phyloP scores from a whole-genome alignment of 1,140 invertebrate species.

The Drosophila lacteicornis region DNA sequence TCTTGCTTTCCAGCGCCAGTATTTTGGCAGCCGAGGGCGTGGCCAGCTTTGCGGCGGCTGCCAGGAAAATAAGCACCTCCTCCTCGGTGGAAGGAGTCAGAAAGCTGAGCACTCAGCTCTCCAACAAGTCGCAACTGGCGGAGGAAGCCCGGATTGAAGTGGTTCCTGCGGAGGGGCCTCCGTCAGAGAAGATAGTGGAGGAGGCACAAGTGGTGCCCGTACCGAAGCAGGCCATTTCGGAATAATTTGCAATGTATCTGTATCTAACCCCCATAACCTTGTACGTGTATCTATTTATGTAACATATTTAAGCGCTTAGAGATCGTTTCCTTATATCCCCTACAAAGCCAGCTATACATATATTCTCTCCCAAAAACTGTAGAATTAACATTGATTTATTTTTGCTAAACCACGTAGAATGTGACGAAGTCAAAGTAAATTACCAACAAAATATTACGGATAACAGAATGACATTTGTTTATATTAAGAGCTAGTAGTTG shows the following conservation, averaged over 20 bases:
- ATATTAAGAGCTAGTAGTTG: slow-evolving; percentile 49
- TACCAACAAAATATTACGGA: slow-evolving; percentile 66
- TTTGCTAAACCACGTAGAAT: slow-evolving; percentile 75
- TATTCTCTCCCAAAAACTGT: slow-evolving; percentile 56
- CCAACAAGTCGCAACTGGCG: slow-evolving; percentile 38
- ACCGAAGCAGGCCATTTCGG: slow-evolving; percentile 9
- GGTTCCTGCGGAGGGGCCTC: slow-evolving; percentile 8
- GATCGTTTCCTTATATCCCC: slow-evolving; percentile 16
- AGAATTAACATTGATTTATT: slow-evolving; percentile 69
- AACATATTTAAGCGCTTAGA: slow-evolving; percentile 44
- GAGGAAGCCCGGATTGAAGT: slow-evolving; percentile 21
- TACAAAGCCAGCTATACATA: slow-evolving; percentile 50
- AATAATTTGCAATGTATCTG: slow-evolving; percentile 49
- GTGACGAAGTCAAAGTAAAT: slow-evolving; percentile 78
- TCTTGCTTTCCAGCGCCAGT: slow-evolving; percentile 92
- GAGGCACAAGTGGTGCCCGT: neutral
- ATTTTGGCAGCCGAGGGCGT: slow-evolving; percentile 85
- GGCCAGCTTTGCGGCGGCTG: slow-evolving; percentile 72
- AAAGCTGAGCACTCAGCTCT: slow-evolving; percentile 59
- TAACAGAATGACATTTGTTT: slow-evolving; percentile 44
- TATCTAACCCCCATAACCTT: slow-evolving; percentile 8
- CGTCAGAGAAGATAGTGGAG: slow-evolving; percentile 5
- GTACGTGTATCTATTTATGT: slow-evolving; percentile 61
- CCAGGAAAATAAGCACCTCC: slow-evolving; percentile 73
- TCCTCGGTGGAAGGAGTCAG: slow-evolving; percentile 66